These are phyloP conservation scores for Camelus dromedarius DNA, from an alignment of 2,113 vertebrate genomes.

Conservation along the genomic window DNA sequence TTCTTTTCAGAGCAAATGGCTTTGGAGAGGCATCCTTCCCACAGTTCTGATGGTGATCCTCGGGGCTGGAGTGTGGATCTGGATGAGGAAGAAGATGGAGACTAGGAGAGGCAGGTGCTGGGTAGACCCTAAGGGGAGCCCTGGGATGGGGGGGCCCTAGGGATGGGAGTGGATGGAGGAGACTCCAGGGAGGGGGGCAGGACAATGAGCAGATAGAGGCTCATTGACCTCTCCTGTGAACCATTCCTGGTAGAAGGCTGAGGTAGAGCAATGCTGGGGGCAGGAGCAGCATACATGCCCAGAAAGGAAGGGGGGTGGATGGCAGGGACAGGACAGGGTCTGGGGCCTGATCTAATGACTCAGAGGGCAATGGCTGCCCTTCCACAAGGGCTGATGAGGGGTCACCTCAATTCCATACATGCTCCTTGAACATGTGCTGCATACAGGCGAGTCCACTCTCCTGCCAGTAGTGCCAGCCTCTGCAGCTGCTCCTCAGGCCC, in stretches of 20 bases:
- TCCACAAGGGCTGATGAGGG: background rate
- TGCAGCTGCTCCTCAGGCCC: background rate
- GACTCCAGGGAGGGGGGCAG: background rate
- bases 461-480: fast-evolving
- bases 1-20: background rate
- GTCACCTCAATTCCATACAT: too few relatives aligned
- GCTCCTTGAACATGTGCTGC: background rate
- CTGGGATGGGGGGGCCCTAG: too few relatives aligned
- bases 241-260: background rate
- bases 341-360: background rate
- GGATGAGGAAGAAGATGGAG: background rate
- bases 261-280: too few relatives aligned
- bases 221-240: background rate
- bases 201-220: too few relatives aligned
- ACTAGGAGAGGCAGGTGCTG: background rate
- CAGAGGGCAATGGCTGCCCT: background rate
- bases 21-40: background rate
- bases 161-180: too few relatives aligned
- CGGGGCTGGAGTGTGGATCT: background rate
- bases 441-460: background rate
- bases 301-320: too few relatives aligned
- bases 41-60: background rate
- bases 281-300: background rate
- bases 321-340: background rate
- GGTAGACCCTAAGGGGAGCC: background rate